A percentile compares a stretch with the other conserved stretches of the same genome.
Conservation (phyloP, 2,797 vertebrate genomes). For the Tapirus indicus region DNA sequence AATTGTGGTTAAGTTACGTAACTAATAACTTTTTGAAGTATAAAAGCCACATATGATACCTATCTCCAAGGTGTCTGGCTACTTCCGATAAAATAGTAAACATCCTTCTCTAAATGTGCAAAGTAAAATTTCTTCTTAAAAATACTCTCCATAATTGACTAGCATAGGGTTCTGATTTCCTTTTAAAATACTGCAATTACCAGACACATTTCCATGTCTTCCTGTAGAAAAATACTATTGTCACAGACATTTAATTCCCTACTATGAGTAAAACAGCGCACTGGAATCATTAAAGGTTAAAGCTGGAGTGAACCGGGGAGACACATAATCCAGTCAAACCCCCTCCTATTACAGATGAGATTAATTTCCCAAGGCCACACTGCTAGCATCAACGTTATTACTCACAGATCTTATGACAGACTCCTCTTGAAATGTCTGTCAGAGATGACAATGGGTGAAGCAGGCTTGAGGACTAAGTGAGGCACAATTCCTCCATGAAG, state of each 20-base stretch:
- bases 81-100: constrained; percentile 57
- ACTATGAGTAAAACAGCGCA: background rate
- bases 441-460: background rate
- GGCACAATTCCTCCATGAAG: background rate
- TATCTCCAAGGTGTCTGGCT: background rate
- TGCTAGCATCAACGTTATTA: background rate
- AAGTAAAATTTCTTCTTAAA: constrained; percentile 28
- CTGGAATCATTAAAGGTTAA: background rate
- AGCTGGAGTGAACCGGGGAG: background rate
- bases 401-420: background rate
- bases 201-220: background rate
- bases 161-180: background rate
- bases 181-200: constrained; percentile 16
- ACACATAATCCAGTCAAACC: background rate
- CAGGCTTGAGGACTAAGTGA: background rate
- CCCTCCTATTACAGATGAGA: background rate
- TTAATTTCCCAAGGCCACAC: background rate
- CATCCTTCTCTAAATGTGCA: constrained; percentile 26
- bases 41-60: background rate
- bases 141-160: background rate
- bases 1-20: background rate
- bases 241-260: background rate
- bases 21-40: constrained; percentile 15
- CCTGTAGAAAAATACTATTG: background rate
- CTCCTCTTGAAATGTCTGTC: background rate